Percentiles rank a stretch among this genome's conserved stretches.
Conservation (phyloP, 2,797 vertebrate genomes). For the Sternotherus odoratus region DNA sequence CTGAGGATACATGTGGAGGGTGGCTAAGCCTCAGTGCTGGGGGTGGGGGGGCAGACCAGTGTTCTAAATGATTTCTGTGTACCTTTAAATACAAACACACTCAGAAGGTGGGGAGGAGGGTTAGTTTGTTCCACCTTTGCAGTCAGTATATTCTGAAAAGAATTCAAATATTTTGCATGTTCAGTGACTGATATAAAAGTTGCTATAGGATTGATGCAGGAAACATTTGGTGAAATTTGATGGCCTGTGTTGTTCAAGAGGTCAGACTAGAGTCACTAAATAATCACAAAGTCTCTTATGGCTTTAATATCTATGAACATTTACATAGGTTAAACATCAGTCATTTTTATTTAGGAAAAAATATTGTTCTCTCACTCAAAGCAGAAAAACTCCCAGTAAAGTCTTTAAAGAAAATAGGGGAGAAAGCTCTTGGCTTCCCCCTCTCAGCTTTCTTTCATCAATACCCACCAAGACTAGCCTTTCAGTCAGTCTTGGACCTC, state of each 20-base stretch:
- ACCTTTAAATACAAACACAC: not conserved
- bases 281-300: not conserved
- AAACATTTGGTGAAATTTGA: not conserved
- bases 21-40: not conserved
- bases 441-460: not conserved
- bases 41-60: not conserved
- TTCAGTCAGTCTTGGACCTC: not conserved
- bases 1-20: accelerated
- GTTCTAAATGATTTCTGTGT: not conserved
- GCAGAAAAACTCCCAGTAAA: not conserved
- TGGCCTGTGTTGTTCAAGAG: not conserved
- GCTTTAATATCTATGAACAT: not conserved
- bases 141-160: not conserved
- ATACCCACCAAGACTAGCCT: not conserved
- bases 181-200: not conserved
- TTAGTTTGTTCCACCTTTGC: not conserved
- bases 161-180: not conserved
- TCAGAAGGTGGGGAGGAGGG: not conserved
- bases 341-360: not conserved
- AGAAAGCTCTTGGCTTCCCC: not conserved
- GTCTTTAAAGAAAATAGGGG: not conserved
- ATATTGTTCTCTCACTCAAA: not conserved
- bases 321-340: not conserved
- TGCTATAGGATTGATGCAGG: not conserved
- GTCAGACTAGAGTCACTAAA: not conserved